phyloP scores from a whole-genome alignment of 2,797 vertebrate genomes.

The Xyrichtys novacula region DNA sequence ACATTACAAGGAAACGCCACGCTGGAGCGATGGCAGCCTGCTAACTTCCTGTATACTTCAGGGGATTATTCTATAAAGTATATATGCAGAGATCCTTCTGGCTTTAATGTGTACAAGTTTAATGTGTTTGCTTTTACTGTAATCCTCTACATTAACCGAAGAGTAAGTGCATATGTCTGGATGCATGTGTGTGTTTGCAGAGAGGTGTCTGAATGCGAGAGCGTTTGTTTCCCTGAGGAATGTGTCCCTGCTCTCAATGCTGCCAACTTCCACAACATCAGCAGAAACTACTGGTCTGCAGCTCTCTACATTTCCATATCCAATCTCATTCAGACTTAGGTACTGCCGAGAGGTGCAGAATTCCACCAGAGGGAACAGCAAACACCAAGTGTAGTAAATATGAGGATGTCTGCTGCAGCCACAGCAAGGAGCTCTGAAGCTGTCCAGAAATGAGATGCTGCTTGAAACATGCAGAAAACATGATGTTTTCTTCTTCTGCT shows the following conservation, averaged over 20 bases:
- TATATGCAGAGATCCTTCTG: neutral
- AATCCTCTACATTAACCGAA: slow-evolving; percentile 17
- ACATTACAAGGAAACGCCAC: too few species aligned
- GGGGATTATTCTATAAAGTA: too few species aligned
- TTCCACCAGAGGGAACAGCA: slow-evolving; percentile 62
- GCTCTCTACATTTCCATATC: slow-evolving; percentile 73
- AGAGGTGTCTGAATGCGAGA: slow-evolving; percentile 38
- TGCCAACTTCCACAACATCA: slow-evolving; percentile 69
- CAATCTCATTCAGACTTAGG: slow-evolving; percentile 70
- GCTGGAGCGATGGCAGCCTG: too few species aligned
- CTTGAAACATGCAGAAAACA: slow-evolving; percentile 39
- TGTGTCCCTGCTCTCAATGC: slow-evolving; percentile 47
- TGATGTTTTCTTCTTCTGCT: slow-evolving; percentile 21
- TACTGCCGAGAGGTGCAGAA: slow-evolving; percentile 62
- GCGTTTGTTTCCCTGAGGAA: slow-evolving; percentile 64
- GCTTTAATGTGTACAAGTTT: slow-evolving; percentile 2
- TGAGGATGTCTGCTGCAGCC: slow-evolving; percentile 25
- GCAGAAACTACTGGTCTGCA: slow-evolving; percentile 70
- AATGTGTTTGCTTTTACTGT: slow-evolving; percentile 2
- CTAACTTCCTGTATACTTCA: neutral
- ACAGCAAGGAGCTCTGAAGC: slow-evolving; percentile 12
- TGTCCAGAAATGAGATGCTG: slow-evolving; percentile 25
- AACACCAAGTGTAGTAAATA: slow-evolving; percentile 61
- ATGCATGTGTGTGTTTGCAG: slow-evolving; percentile 57
- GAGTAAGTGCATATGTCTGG: slow-evolving; percentile 18